Percentiles rank a stretch among this genome's conserved stretches.
phyloP scores from a whole-genome alignment of 2,113 vertebrate species.

The Butastur rufipennis region DNA sequence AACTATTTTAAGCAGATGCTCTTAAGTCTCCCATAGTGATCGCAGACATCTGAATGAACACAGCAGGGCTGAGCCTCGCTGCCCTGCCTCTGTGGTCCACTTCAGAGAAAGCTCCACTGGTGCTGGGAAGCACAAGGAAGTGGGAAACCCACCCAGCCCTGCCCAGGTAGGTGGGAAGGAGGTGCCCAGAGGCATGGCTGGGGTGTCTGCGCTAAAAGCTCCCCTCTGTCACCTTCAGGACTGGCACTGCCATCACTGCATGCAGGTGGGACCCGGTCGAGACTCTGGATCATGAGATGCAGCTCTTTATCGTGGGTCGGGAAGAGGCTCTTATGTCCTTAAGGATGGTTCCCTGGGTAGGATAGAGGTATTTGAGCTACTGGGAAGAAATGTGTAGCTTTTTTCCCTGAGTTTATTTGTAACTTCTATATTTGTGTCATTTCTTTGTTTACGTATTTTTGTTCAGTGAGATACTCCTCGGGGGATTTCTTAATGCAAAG shows the following conservation, averaged over 20 bases:
- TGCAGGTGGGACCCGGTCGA: fast-evolving
- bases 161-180: not conserved
- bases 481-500: not conserved
- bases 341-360: not conserved
- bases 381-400: not conserved
- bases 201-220: not conserved
- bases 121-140: not conserved
- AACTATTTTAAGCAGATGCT: not conserved
- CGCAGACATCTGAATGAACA: not conserved
- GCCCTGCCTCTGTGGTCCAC: not conserved
- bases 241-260: not conserved
- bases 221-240: not conserved
- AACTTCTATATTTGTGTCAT: not conserved
- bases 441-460: not conserved
- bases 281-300: not conserved
- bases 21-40: not conserved
- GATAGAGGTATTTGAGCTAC: not conserved
- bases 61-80: not conserved
- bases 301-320: not conserved
- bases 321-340: not conserved
- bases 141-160: not conserved
- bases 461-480: not conserved
- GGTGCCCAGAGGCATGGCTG: fast-evolving
- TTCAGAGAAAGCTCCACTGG: not conserved
- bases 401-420: not conserved